Evolutionary conservation across 1,140 invertebrate genomes (phyloP).

Genomic region (Eumeta japonica): DNA sequence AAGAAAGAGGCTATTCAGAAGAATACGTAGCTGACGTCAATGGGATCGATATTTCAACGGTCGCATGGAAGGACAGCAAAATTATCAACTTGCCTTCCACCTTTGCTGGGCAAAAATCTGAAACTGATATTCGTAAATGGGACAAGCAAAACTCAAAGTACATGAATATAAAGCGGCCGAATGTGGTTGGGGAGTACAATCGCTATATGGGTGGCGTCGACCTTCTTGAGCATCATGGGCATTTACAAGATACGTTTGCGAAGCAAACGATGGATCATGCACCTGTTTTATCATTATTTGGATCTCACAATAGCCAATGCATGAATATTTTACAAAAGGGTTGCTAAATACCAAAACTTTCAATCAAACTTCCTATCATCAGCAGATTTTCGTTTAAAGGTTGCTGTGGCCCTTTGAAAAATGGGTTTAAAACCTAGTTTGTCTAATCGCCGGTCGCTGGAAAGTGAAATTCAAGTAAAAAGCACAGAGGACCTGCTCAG

Average conservation of each 20-base stretch:
- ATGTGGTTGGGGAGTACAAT: conserved; percentile 30
- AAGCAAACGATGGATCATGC: conserved; percentile 16
- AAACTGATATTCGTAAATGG: conserved; percentile 15
- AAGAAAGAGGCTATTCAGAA: conserved; percentile 9
- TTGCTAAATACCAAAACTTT: conserved; percentile 13
- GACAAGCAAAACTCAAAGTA: conserved; percentile 16
- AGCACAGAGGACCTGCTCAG: conserved; percentile 21
- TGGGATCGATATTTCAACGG: conserved; percentile 9
- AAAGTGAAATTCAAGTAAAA: conserved; percentile 20
- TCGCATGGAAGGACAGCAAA: conserved; percentile 34
- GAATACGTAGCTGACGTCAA: conserved; percentile 12
- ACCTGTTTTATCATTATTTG: conserved; percentile 19
- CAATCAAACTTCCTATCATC: too few species aligned
- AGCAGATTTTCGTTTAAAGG: conserved; percentile 19
- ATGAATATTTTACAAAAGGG: conserved; percentile 25
- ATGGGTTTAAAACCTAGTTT: conserved; percentile 16
- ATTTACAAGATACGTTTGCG: conserved; percentile 21
- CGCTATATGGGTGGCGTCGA: conserved; percentile 27
- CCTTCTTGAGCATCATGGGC: conserved; percentile 21
- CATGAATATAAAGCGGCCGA: conserved; percentile 19
- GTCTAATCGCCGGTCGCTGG: conserved; percentile 11
- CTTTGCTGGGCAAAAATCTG: conserved; percentile 19
- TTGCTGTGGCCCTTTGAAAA: conserved; percentile 20
- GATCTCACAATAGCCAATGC: conserved; percentile 23
- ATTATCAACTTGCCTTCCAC: conserved; percentile 26